Percentiles rank a stretch among this genome's conserved stretches.
Conservation (phyloP, 2,888 invertebrate genomes). For the Dasysyrphus albostriatus region DNA sequence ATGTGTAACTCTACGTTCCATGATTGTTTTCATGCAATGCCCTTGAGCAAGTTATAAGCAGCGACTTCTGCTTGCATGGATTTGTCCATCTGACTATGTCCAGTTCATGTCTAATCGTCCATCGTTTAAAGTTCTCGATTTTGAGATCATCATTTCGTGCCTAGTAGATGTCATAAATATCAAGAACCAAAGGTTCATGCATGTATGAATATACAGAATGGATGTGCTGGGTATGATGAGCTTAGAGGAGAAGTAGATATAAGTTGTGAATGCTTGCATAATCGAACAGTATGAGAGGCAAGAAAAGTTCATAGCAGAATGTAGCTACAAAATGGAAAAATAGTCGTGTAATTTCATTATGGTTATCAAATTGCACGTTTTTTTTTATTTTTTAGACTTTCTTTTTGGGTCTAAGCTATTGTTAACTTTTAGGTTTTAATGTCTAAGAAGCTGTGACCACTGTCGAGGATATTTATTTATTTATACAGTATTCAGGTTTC, state of each 20-base stretch:
- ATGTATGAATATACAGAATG: not conserved
- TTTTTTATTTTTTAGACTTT: too few relatives aligned
- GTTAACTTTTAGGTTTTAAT: too few relatives aligned
- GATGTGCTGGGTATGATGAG: conserved; percentile 19
- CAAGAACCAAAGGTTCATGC: conserved; percentile 22
- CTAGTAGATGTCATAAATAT: conserved; percentile 61
- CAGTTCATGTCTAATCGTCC: conserved; percentile 20
- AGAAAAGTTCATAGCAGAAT: too few relatives aligned
- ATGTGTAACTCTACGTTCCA: conserved; percentile 10
- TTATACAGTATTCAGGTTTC: too few relatives aligned
- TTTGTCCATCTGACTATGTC: conserved; percentile 9
- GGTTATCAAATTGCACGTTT: too few relatives aligned
- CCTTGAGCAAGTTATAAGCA: conserved; percentile 32
- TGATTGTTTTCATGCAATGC: conserved; percentile 49
- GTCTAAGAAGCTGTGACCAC: too few relatives aligned
- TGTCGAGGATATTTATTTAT: too few relatives aligned
- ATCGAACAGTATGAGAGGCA: conserved; percentile 24
- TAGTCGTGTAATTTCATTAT: too few relatives aligned
- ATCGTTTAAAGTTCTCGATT: conserved; percentile 32
- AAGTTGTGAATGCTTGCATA: conserved; percentile 29
- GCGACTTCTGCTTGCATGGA: not conserved
- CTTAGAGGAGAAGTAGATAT: not conserved
- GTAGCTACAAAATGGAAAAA: too few relatives aligned
- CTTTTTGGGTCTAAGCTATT: too few relatives aligned
- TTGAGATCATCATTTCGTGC: conserved; percentile 69